Evolutionary conservation across 2,888 invertebrate genomes (phyloP).

Genomic region (Caenorhabditis drosophilae): DNA sequence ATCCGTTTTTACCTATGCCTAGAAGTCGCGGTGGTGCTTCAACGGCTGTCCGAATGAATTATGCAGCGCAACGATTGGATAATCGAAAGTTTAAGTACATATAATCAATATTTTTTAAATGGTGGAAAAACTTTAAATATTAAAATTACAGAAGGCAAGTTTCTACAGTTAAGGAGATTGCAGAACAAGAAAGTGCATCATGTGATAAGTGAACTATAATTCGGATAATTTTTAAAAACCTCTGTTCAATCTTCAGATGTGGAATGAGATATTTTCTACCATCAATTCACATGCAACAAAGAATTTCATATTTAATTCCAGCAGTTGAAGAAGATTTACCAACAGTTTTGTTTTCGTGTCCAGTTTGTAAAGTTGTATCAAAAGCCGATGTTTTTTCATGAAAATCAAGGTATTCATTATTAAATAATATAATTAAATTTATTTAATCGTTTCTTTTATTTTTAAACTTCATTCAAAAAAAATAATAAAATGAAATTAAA

Average conservation of each 20-base stretch:
- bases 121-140: no score
- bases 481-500: no score
- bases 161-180: constrained; percentile 5
- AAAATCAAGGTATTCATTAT: not conserved
- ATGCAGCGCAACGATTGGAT: constrained; percentile 25
- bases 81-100: constrained; percentile 18
- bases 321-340: constrained; percentile 19
- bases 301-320: constrained; percentile 19
- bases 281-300: constrained; percentile 17
- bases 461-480: no score
- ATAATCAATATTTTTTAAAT: not conserved
- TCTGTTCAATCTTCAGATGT: constrained; percentile 15
- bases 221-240: not conserved
- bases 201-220: constrained; percentile 17
- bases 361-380: constrained; percentile 20
- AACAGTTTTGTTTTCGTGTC: constrained; percentile 22
- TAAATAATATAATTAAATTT: not conserved
- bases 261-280: constrained; percentile 27
- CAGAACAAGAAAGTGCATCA: constrained; percentile 11
- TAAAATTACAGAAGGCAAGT: constrained; percentile 9
- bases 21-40: constrained; percentile 3
- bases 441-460: not conserved
- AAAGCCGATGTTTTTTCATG: constrained; percentile 4
- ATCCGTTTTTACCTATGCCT: constrained; percentile 31
- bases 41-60: constrained; percentile 26